Percentiles rank a stretch among this genome's conserved stretches.
Evolutionary conservation across 1,140 invertebrate species (phyloP).

Genomic region (Teleopsis dalmanni): DNA sequence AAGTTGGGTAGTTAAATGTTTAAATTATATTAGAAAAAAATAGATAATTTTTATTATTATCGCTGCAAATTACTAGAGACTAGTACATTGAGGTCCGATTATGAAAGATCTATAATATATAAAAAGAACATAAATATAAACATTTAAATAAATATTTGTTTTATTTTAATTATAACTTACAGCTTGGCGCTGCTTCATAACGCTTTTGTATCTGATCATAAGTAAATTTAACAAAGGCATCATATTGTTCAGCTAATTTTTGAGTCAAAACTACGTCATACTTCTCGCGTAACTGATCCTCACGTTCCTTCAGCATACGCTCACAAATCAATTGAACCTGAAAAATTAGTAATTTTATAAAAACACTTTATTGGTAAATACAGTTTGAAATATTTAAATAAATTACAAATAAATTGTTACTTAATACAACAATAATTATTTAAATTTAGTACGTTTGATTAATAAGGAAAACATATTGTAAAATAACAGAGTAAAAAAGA

Average conservation of each 20-base stretch:
- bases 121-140: neutral
- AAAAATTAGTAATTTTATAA: neutral
- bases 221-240: slow-evolving; percentile 95
- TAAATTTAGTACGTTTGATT: neutral
- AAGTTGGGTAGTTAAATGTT: too few species aligned
- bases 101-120: slow-evolving; percentile 7
- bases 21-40: too few species aligned
- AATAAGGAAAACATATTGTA: neutral
- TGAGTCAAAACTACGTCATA: slow-evolving; percentile 85
- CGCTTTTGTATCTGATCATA: slow-evolving; percentile 91
- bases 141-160: neutral
- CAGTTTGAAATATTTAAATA: neutral
- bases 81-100: slow-evolving; percentile 13
- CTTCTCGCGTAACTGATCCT: slow-evolving; percentile 82
- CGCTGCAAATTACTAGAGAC: too few species aligned
- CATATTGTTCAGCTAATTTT: slow-evolving; percentile 94
- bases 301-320: slow-evolving; percentile 87
- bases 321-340: slow-evolving; percentile 93
- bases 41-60: too few species aligned
- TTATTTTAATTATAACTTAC: slow-evolving; percentile 31
- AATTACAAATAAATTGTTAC: neutral
- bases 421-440: neutral
- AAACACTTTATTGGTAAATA: too few species aligned
- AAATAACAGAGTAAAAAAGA: too few species aligned
- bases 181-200: slow-evolving; percentile 72